Conservation (phyloP, 2,797 vertebrate species). For the Paratrypauchen microcephalus region DNA sequence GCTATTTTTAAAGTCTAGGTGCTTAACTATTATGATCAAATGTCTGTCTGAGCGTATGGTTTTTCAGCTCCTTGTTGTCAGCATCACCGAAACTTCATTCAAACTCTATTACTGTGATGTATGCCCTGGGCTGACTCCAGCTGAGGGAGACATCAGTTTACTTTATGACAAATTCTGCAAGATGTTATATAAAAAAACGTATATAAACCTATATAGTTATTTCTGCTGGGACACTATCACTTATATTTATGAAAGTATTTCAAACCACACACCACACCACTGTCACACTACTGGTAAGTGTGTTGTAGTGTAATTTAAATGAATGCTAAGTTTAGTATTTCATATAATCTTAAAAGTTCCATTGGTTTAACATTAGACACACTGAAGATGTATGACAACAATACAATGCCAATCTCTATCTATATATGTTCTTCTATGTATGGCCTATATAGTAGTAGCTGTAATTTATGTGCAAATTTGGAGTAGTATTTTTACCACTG, state of each 20-base stretch:
- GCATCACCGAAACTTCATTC: no score
- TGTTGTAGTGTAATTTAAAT: no score
- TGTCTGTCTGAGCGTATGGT: constrained; percentile 21
- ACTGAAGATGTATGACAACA: background rate
- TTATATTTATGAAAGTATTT: no score
- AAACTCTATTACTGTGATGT: constrained; percentile 41
- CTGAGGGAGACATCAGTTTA: constrained; percentile 42
- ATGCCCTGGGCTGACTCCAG: constrained; percentile 42
- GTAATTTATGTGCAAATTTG: background rate
- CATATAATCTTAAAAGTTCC: background rate
- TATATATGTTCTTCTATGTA: no score
- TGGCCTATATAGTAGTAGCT: no score
- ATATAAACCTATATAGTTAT: no score
- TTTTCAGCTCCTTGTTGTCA: no score
- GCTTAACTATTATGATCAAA: background rate
- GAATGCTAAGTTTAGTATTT: no score
- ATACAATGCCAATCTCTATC: background rate
- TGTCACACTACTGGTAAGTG: no score
- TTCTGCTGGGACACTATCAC: no score
- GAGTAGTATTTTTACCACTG: background rate
- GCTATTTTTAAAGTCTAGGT: background rate
- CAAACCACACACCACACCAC: no score
- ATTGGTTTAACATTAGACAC: background rate
- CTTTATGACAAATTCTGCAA: constrained; percentile 42
- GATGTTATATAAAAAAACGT: background rate